These are phyloP conservation scores for Mamestra configurata DNA, from an alignment of 1,140 invertebrate species.

Conservation along the genomic window DNA sequence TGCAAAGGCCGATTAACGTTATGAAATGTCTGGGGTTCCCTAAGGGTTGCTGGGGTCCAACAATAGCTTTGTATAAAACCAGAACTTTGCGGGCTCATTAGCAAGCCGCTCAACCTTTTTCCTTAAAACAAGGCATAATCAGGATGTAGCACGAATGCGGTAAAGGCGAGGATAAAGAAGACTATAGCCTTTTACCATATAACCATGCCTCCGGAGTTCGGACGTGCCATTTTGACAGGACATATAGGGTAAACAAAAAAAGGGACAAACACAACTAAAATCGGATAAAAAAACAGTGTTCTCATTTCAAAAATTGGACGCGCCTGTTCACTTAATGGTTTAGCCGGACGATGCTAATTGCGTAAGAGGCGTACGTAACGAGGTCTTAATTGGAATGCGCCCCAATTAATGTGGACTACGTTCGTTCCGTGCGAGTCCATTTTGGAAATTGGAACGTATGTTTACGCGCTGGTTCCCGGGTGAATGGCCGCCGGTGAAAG, in stretches of 20 bases:
- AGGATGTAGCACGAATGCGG: not conserved
- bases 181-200: not conserved
- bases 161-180: not conserved
- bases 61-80: not conserved
- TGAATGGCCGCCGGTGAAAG: conserved; percentile 83
- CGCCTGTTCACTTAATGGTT: conserved; percentile 56
- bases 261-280: conserved; percentile 3
- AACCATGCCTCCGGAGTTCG: not conserved
- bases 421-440: conserved; percentile 62
- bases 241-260: not conserved
- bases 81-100: not conserved
- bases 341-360: conserved; percentile 73
- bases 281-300: conserved; percentile 6
- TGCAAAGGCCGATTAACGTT: not conserved
- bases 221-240: not conserved
- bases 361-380: conserved; percentile 81
- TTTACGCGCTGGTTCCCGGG: conserved; percentile 78
- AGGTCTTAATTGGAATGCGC: conserved; percentile 85
- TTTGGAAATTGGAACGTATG: conserved; percentile 76
- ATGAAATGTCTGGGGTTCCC: not conserved
- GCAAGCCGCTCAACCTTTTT: not conserved
- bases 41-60: not conserved
- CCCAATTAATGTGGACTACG: conserved; percentile 78
- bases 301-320: conserved; percentile 54
- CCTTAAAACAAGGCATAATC: not conserved